Conservation (phyloP, 2,797 vertebrate species). For the Poeciliopsis paucimaculata region DNA sequence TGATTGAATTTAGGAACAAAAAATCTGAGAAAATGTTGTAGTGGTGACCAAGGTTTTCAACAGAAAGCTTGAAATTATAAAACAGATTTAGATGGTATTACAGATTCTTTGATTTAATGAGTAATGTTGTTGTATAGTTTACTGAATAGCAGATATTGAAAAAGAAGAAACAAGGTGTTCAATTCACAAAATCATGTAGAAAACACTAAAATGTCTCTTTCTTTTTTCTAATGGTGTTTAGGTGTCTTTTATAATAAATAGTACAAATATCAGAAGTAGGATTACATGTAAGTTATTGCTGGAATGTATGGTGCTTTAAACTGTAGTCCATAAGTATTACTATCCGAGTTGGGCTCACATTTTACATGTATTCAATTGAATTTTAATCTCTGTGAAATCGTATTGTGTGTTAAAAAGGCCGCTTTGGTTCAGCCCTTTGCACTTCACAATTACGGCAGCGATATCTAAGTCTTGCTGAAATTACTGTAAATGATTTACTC, state of each 20-base stretch:
- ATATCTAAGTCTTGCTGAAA: conserved; percentile 79
- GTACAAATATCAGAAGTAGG: conserved; percentile 18
- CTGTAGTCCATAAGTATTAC: conserved; percentile 29
- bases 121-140: neutral
- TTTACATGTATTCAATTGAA: conserved; percentile 29
- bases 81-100: conserved; percentile 56
- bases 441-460: conserved; percentile 78
- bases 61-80: conserved; percentile 43
- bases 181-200: neutral
- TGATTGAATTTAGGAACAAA: conserved; percentile 58
- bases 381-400: conserved; percentile 21
- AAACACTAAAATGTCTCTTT: conserved; percentile 17
- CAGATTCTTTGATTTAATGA: conserved; percentile 54
- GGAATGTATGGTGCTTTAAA: conserved; percentile 36
- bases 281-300: conserved; percentile 30
- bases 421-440: conserved; percentile 56
- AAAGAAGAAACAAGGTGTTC: neutral
- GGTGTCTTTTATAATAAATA: conserved; percentile 1
- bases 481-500: conserved; percentile 84
- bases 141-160: neutral
- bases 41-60: conserved; percentile 44
- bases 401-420: conserved; percentile 57
- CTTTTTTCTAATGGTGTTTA: conserved; percentile 4
- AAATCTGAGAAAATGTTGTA: conserved; percentile 49
- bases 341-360: conserved; percentile 32